Base-by-base conservation (phyloP, 2,888 invertebrate species). In the Brachylomia viminalis region DNA sequence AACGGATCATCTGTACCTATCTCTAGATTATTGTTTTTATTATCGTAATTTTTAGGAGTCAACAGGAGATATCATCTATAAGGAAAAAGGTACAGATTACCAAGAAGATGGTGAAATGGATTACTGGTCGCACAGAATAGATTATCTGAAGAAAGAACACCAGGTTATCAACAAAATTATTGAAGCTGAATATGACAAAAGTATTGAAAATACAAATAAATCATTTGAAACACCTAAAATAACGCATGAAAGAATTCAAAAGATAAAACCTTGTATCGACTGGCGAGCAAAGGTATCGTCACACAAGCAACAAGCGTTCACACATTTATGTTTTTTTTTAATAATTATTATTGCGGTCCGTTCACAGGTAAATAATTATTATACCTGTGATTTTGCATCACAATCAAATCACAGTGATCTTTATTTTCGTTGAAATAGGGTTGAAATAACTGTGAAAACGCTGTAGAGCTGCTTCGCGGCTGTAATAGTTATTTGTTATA, bases 71-170 rank as follows among this genome's bases (percentile, higher is more conserved):
- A 59, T 92, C 4, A 80, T 90, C 58, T 92, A 90, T 77, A 88
- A 90, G 70, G 93, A 88, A n/a, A 91, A 90, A 72, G 56, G 73
- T 72, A 58, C 84, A 54, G 91, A 92, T 79, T 68, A 83, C 52
- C 87, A 85, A 61, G 90, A 86, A 30, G 89, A 92, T 83, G 88
- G 90, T 61, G 93, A 94, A 75, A 86, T 89, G 75, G 94, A 94
- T 88, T 96, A 96, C 80, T 96, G 96, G 96, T 82, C 90, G 38
- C 90, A 92, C 49, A 92, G 96, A 92, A 92, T 96, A 67, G 95
- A 95, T 72, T 89, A 88, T 80, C 87, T 96, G 2, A 95, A 94
- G 90, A 94, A 92, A 80, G 95, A 96, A 89, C 96, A 96, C 86
- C 92, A 93, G 79, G 72, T 89, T 70, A 96, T 96, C 15, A 95